phyloP scores from a whole-genome alignment of 2,888 invertebrate genomes.

The Hyalella azteca region DNA sequence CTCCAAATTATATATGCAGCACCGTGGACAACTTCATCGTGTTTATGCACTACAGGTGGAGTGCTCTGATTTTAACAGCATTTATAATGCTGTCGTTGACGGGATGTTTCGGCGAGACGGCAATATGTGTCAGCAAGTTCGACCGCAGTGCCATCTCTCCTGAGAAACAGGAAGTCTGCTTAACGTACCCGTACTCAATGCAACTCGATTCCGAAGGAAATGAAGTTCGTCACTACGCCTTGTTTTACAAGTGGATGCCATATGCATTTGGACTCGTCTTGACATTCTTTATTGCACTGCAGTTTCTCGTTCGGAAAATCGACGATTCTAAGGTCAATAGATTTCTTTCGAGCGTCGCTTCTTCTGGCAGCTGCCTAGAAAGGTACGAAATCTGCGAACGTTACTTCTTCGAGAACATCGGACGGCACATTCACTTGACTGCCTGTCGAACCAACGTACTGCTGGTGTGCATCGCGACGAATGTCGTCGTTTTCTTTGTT shows the following conservation, averaged over 20 bases:
- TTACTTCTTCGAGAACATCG: conserved; percentile 19
- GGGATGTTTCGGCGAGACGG: background rate
- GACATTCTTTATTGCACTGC: conserved; percentile 17
- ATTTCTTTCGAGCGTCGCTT: background rate
- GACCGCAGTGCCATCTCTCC: conserved; percentile 35
- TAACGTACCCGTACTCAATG: conserved; percentile 38
- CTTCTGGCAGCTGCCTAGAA: background rate
- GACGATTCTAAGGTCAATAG: conserved; percentile 14
- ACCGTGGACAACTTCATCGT: background rate
- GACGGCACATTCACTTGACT: background rate
- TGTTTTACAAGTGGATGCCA: conserved; percentile 40
- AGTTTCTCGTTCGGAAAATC: conserved; percentile 7
- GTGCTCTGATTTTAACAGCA: background rate
- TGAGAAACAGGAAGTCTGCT: conserved; percentile 37
- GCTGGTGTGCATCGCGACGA: background rate
- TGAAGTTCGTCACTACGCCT: conserved; percentile 24
- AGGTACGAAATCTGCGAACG: background rate
- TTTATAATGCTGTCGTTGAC: background rate
- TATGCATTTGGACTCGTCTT: conserved; percentile 27
- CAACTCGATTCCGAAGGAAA: background rate
- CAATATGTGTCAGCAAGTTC: conserved; percentile 41
- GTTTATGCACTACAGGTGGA: conserved; percentile 25
- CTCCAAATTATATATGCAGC: background rate
- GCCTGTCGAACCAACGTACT: background rate
- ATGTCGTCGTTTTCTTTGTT: conserved; percentile 10